These are phyloP conservation scores for Epinephelus lanceolatus DNA, from an alignment of 2,113 vertebrate genomes.

Conservation along the genomic window DNA sequence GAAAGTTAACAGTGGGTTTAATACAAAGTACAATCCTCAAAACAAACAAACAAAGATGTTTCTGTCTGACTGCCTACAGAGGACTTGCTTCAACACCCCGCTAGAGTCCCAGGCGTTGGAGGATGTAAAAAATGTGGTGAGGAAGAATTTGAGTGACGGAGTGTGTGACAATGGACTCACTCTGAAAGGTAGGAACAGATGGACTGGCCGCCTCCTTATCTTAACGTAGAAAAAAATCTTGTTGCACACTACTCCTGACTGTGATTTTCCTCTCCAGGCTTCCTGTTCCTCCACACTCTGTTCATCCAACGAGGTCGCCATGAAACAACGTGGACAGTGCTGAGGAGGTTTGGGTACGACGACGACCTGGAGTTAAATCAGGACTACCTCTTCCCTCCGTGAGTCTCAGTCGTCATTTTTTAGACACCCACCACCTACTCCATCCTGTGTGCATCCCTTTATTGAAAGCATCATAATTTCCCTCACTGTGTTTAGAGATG, in stretches of 20 bases:
- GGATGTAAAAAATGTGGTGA: slow-evolving; percentile 98
- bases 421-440: not conserved
- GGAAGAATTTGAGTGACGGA: slow-evolving; percentile 93
- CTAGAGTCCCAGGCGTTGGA: slow-evolving; percentile 94
- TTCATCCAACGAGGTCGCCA: slow-evolving; percentile 98
- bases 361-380: slow-evolving; percentile 96
- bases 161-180: slow-evolving; percentile 93
- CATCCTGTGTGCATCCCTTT: not conserved
- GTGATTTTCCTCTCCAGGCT: slow-evolving; percentile 83
- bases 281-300: slow-evolving; percentile 97
- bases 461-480: not conserved
- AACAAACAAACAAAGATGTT: not conserved
- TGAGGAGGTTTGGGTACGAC: slow-evolving; percentile 96
- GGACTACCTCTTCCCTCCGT: slow-evolving; percentile 96
- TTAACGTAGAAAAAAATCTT: not conserved
- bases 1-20: not conserved
- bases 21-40: not conserved
- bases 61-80: slow-evolving; percentile 78
- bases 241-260: not conserved
- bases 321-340: slow-evolving; percentile 97
- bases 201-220: not conserved
- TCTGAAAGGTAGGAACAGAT: slow-evolving; percentile 87
- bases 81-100: slow-evolving; percentile 96
- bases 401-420: slow-evolving; percentile 62
- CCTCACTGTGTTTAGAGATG: too few species aligned